A percentile compares a stretch with the other conserved stretches of the same genome.
Evolutionary conservation across 2,797 vertebrate species (phyloP).

Genomic region (Heterohyrax brucei): DNA sequence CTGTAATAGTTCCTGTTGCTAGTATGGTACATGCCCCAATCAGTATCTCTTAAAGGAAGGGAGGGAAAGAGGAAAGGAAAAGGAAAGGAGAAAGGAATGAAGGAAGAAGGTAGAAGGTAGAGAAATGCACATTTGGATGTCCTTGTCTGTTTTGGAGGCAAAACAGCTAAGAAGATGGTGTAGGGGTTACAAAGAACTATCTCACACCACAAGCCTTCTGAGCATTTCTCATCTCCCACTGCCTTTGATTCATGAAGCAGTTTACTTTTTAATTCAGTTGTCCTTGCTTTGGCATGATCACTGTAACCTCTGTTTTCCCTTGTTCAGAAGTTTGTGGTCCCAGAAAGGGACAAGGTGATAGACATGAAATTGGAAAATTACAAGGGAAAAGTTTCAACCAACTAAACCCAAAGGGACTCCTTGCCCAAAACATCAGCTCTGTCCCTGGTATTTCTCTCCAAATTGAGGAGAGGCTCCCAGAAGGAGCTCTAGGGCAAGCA

Average conservation of each 20-base stretch:
- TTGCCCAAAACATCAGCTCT: background rate
- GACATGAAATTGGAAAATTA: background rate
- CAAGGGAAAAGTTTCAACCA: background rate
- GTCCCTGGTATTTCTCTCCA: background rate
- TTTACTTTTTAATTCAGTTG: slow-evolving; percentile 37
- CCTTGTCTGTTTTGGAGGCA: background rate
- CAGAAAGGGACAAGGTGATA: slow-evolving; percentile 19
- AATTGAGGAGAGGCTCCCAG: background rate
- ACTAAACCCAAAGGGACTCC: background rate
- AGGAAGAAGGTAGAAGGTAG: too few species aligned
- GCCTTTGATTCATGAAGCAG: background rate
- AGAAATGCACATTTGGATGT: background rate
- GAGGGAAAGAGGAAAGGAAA: background rate
- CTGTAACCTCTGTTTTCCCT: slow-evolving; percentile 39
- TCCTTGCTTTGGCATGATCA: background rate
- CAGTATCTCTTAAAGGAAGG: slow-evolving; percentile 4
- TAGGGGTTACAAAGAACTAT: background rate
- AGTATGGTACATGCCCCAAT: background rate
- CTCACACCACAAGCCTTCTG: background rate
- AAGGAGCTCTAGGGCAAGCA: background rate
- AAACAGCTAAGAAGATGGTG: background rate
- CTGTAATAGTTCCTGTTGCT: background rate
- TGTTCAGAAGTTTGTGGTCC: slow-evolving; percentile 3
- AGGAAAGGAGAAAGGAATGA: too few species aligned
- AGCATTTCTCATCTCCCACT: background rate